Conservation (phyloP, 2,888 invertebrate genomes). For the Eupithecia dodoneata region DNA sequence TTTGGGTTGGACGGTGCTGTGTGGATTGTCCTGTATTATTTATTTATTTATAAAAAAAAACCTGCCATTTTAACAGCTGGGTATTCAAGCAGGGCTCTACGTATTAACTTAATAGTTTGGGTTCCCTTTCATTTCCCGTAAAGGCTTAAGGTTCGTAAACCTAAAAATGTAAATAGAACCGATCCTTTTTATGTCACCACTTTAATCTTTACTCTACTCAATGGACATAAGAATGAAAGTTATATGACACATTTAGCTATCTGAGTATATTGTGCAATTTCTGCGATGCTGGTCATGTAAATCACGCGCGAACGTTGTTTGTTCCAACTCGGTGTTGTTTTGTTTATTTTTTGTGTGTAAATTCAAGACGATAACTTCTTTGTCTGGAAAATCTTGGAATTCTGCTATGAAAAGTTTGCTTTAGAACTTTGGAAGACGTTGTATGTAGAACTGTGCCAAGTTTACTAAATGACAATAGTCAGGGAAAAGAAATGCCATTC, state of each 20-base stretch:
- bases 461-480: neutral
- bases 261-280: conserved; percentile 46
- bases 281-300: conserved; percentile 61
- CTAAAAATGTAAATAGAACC: conserved; percentile 3
- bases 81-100: neutral
- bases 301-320: conserved; percentile 57
- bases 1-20: too few species aligned
- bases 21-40: too few species aligned
- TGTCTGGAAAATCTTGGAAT: conserved; percentile 10
- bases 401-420: neutral
- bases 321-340: conserved; percentile 38
- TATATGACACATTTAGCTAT: conserved; percentile 20
- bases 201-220: conserved; percentile 5
- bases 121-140: neutral
- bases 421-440: conserved; percentile 1
- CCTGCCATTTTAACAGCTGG: neutral
- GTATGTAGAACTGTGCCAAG: conserved; percentile 1
- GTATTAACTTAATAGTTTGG: neutral
- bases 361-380: conserved; percentile 21
- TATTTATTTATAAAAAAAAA: neutral
- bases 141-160: conserved; percentile 5
- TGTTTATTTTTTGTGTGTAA: conserved; percentile 25
- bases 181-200: neutral
- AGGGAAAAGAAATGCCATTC: neutral
- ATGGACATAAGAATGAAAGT: conserved; percentile 13